Percentiles rank a stretch among this genome's conserved stretches.
Conservation (phyloP, 1,140 invertebrate species). For the Hylyphantes graminicola region DNA sequence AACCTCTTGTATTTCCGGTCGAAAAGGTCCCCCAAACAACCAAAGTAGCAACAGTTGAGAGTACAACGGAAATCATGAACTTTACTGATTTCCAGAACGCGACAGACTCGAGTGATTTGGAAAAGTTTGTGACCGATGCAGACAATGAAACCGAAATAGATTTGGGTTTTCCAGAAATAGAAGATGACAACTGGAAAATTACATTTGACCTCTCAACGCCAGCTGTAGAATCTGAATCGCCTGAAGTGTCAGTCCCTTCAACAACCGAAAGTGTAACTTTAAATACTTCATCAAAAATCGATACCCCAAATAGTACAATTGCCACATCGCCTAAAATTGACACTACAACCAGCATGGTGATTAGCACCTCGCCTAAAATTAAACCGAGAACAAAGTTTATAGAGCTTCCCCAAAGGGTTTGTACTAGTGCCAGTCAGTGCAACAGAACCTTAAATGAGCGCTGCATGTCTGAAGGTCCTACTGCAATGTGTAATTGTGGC, state of each 20-base stretch:
- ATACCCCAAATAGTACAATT: not conserved
- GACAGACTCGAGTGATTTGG: too few species aligned
- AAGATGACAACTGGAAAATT: too few species aligned
- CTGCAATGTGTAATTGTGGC: constrained; percentile 1
- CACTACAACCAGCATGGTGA: not conserved
- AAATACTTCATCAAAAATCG: not conserved
- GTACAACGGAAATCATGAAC: not conserved
- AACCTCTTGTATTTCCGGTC: not conserved
- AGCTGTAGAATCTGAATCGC: not conserved
- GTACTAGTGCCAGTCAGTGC: constrained; percentile 3
- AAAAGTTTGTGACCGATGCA: too few species aligned
- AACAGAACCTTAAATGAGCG: not conserved
- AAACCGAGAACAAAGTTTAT: not conserved
- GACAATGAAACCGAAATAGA: too few species aligned
- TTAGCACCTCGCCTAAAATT: not conserved
- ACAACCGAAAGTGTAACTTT: not conserved
- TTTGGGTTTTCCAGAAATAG: too few species aligned
- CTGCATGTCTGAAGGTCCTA: not conserved
- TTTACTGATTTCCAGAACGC: too few species aligned
- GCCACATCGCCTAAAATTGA: not conserved
- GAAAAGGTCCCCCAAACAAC: not conserved
- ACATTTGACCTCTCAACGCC: too few species aligned
- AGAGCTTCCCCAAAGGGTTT: not conserved
- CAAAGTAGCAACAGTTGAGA: not conserved
- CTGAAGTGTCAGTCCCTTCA: not conserved